These are phyloP conservation scores for Sesia bembeciformis DNA, from an alignment of 2,888 invertebrate genomes.

Conservation along the genomic window DNA sequence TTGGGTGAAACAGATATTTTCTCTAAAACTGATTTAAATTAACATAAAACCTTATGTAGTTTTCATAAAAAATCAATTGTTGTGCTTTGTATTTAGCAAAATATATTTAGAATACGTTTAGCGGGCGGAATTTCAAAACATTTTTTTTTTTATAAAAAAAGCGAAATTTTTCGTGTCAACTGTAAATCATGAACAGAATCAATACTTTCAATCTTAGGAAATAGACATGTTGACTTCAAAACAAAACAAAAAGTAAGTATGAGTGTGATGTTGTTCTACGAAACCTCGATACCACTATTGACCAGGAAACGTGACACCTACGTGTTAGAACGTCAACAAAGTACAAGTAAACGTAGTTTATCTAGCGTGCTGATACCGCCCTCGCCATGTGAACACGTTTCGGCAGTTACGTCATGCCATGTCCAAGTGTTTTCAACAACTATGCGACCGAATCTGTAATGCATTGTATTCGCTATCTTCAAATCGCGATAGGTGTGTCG, in stretches of 20 bases:
- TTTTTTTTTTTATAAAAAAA: too few relatives aligned
- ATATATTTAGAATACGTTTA: too few relatives aligned
- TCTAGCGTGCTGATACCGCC: not conserved
- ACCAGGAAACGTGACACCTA: conserved; percentile 27
- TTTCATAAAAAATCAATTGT: too few relatives aligned
- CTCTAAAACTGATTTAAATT: not conserved
- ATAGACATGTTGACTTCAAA: not conserved
- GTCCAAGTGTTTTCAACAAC: conserved; percentile 38
- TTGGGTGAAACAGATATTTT: not conserved
- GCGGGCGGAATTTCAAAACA: too few relatives aligned
- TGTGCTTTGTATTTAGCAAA: too few relatives aligned
- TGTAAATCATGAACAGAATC: too few relatives aligned
- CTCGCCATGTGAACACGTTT: conserved; percentile 26
- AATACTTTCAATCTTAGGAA: too few relatives aligned
- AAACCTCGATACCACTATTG: conserved; percentile 12
- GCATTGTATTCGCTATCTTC: conserved; percentile 37
- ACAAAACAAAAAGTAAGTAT: conserved; percentile 1
- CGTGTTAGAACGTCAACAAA: conserved; percentile 13
- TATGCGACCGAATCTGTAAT: conserved; percentile 48
- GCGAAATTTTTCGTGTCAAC: too few relatives aligned
- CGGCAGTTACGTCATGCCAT: conserved; percentile 36
- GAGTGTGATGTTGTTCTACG: conserved; percentile 3
- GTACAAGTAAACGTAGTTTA: not conserved
- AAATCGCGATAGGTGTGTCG: conserved; percentile 14
- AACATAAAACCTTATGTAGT: too few relatives aligned